Base-by-base conservation (phyloP, 2,888 invertebrate genomes). In the Electrophaes corylata region DNA sequence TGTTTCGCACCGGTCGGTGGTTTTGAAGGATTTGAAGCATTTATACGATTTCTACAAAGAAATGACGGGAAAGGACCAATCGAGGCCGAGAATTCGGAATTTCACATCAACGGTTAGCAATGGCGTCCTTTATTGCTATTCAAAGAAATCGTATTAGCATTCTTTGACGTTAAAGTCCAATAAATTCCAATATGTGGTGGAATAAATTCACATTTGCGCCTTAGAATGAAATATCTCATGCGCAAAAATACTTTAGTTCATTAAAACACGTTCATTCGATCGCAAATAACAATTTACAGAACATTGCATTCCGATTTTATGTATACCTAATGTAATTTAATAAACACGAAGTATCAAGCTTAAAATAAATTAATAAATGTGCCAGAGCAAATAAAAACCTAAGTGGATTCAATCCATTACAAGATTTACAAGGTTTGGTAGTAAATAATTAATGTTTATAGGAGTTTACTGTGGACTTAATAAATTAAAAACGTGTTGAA, bases 1-100 rank as follows among this genome's bases (percentile, higher is more conserved):
- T 35, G 43, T 29, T 57, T 26, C 26, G 57, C 66, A 69, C 62
- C 67, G 57, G 62, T 64, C 52, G 60, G 60, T 49, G 57, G 69
- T 75, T 79, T 76, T 77, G 72, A 79, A 75, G 75, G 76, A 84
- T 85, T 83, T 79, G 73, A 65, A 57, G 73, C 79, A 79, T 81
- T 75, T 69, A 61, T 69, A 57, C 65, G 35, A 79, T 81, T 75
- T 69, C 60, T 69, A 57, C 65, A 35, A 49, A 61, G 59, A 66
- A 69, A 69, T 66, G 66, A 69, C 55, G 56, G 60, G 61, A 62
- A 49, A 65, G 40, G 8, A 35, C 46, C 18, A 45, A 33, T 50
- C 46, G 60, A 53, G 49, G 44, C 29, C 52, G 45, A 62, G 55
- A 59, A 61, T 50, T 58, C 20, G 53, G 56, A 62, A 64, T 61